Evolutionary conservation across 2,888 invertebrate genomes (phyloP).

Genomic region (Drosophila neoperkinsi): DNA sequence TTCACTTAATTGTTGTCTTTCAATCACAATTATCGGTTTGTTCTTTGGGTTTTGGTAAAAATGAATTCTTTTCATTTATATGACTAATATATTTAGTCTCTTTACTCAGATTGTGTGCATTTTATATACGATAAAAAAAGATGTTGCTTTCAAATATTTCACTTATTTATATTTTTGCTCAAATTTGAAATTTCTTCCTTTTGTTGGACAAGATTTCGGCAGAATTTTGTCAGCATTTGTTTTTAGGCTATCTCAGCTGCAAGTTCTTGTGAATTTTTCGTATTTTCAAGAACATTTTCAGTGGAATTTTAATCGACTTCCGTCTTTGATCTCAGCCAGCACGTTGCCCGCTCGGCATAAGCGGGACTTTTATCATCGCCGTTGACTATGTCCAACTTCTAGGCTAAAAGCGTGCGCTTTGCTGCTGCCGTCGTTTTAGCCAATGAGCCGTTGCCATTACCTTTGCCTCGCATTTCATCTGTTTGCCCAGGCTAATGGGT

Average conservation of each 20-base stretch:
- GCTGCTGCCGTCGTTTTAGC: not conserved
- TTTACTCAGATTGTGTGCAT: not conserved
- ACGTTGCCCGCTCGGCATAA: constrained; percentile 16
- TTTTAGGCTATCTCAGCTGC: constrained; percentile 1
- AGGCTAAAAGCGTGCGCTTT: constrained; percentile 28
- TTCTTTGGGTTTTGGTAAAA: too few relatives aligned
- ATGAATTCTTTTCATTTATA: not conserved
- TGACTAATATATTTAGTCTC: not conserved
- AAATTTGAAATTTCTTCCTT: not conserved
- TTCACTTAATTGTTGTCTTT: not conserved
- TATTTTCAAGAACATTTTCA: constrained; percentile 34
- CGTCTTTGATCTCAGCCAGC: constrained; percentile 64
- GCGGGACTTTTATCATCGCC: constrained; percentile 32
- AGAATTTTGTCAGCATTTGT: constrained; percentile 15
- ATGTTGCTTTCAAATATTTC: not conserved
- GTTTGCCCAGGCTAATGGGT: constrained; percentile 43
- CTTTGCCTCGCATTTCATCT: constrained; percentile 62
- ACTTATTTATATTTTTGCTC: not conserved
- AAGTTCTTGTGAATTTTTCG: constrained; percentile 25
- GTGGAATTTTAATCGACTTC: constrained; percentile 66
- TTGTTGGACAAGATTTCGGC: constrained; percentile 7
- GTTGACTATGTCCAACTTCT: constrained; percentile 37
- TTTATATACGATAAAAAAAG: not conserved
- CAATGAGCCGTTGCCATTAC: constrained; percentile 23
- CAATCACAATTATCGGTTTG: not conserved